Evolutionary conservation across 2,888 invertebrate species (phyloP).

Genomic region (Panorpa germanica): DNA sequence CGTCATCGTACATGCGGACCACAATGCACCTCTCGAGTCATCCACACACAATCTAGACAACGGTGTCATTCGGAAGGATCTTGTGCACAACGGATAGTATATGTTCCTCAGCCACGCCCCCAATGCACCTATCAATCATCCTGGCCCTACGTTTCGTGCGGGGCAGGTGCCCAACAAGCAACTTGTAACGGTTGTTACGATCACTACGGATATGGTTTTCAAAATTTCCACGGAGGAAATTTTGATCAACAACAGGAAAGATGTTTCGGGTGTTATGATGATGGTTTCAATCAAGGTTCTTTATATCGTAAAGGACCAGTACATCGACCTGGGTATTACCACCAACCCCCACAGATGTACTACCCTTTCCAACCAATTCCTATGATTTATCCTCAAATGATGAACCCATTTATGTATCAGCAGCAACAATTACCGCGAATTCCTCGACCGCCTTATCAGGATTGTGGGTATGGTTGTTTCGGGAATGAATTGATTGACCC

Average conservation of each 20-base stretch:
- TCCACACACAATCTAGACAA: constrained; percentile 15
- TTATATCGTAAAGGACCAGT: constrained; percentile 12
- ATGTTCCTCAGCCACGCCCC: constrained; percentile 12
- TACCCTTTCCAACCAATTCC: too few species aligned
- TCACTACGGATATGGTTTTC: constrained; percentile 11
- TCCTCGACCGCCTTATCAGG: constrained; percentile 8
- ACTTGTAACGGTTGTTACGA: constrained; percentile 13
- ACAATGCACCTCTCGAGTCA: constrained; percentile 19
- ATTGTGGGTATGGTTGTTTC: constrained; percentile 9
- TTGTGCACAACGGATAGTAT: constrained; percentile 9
- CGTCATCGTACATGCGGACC: constrained; percentile 18
- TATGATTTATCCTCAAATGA: too few species aligned
- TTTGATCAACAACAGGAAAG: constrained; percentile 4
- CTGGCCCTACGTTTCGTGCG: constrained; percentile 13
- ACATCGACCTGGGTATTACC: constrained; percentile 10
- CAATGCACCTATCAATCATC: constrained; percentile 10
- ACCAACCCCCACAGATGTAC: constrained; percentile 12
- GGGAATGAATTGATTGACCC: constrained; percentile 9
- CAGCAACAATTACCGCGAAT: constrained; percentile 11
- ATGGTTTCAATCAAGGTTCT: constrained; percentile 11
- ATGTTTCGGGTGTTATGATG: constrained; percentile 12
- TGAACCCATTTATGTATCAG: too few species aligned
- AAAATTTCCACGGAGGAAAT: constrained; percentile 9
- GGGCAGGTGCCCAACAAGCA: constrained; percentile 8
- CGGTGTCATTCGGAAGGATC: constrained; percentile 5